These are phyloP conservation scores for Pluvialis apricaria DNA, from an alignment of 2,113 vertebrate species.

Conservation along the genomic window DNA sequence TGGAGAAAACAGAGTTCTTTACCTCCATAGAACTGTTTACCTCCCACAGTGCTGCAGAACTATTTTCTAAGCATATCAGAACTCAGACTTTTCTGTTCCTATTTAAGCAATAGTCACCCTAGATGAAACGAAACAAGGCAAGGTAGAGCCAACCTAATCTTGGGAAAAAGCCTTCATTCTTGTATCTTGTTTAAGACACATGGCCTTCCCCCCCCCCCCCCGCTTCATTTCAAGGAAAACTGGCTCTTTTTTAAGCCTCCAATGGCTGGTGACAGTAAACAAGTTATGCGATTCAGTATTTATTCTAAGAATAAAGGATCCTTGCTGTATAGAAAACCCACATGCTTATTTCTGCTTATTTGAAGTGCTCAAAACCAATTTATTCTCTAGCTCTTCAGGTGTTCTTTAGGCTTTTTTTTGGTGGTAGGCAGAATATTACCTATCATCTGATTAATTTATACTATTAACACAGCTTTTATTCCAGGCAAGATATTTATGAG, in stretches of 20 bases:
- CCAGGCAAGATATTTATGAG: not conserved
- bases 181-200: not conserved
- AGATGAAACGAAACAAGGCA: not conserved
- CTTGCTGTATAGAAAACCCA: not conserved
- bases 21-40: not conserved
- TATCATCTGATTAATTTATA: not conserved
- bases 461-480: not conserved
- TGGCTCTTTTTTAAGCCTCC: not conserved
- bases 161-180: not conserved
- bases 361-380: not conserved
- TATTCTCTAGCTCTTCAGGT: not conserved
- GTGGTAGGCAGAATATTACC: not conserved
- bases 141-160: not conserved
- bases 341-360: not conserved
- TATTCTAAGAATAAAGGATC: not conserved
- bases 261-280: not conserved
- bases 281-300: not conserved
- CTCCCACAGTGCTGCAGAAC: not conserved
- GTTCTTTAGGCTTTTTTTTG: not conserved
- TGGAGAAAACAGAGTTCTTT: not conserved
- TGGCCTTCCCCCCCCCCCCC: rapidly evolving
- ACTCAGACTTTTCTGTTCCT: not conserved
- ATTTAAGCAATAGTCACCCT: not conserved
- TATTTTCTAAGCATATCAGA: not conserved
- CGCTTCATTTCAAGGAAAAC: not conserved